Conservation (phyloP, 1,140 invertebrate species). For the Triops cancriformis region DNA sequence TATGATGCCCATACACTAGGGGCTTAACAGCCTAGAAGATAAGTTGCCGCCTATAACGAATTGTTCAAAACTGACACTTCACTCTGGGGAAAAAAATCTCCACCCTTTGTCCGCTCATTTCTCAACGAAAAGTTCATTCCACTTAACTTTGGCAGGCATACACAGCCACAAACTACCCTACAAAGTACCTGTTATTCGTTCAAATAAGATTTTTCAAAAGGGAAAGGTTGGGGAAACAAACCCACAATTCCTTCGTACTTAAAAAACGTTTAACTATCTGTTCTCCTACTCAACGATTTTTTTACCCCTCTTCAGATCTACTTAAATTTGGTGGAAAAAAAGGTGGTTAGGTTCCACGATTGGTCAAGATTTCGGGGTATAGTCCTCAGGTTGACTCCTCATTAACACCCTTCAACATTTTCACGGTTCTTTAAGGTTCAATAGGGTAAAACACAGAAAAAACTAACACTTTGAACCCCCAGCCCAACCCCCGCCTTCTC, state of each 20-base stretch:
- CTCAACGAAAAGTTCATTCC: too few relatives aligned
- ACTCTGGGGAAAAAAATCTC: background rate
- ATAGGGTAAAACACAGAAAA: background rate
- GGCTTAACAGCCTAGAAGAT: background rate
- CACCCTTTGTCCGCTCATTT: background rate
- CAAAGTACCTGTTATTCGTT: background rate
- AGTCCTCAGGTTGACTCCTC: background rate
- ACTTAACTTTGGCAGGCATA: too few relatives aligned
- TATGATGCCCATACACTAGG: background rate
- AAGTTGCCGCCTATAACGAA: background rate
- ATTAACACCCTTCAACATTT: slow-evolving; percentile 11
- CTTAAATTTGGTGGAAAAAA: background rate
- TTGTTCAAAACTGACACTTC: background rate
- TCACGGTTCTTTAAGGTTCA: background rate
- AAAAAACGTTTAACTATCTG: background rate
- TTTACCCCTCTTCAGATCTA: background rate
- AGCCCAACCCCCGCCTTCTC: background rate
- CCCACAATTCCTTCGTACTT: background rate
- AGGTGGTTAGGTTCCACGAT: background rate
- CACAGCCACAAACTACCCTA: background rate
- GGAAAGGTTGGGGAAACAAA: background rate
- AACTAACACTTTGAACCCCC: background rate
- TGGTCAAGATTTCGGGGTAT: background rate
- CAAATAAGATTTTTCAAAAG: background rate
- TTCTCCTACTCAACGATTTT: background rate